These are phyloP conservation scores for Hoplodrina blanda DNA, from an alignment of 2,888 invertebrate species.

Conservation along the genomic window DNA sequence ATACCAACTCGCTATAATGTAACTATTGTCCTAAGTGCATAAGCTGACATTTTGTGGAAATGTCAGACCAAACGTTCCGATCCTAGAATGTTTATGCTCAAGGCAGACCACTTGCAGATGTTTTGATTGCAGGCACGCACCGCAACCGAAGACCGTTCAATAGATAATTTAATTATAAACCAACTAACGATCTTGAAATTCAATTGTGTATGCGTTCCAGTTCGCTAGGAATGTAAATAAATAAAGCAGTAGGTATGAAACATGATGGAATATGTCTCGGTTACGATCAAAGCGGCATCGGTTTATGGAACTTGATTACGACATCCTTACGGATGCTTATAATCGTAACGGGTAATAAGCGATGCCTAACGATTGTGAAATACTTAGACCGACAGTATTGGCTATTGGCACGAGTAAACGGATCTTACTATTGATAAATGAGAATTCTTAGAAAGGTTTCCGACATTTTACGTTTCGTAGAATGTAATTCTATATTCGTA, in stretches of 20 bases:
- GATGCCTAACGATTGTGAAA: constrained; percentile 19
- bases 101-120: constrained; percentile 72
- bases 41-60: constrained; percentile 71
- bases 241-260: constrained; percentile 34
- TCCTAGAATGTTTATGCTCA: constrained; percentile 70
- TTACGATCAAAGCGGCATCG: constrained; percentile 47
- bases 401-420: background rate
- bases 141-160: constrained; percentile 35
- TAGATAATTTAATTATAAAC: constrained; percentile 55
- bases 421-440: background rate
- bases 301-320: constrained; percentile 56
- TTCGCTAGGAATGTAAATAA: constrained; percentile 56
- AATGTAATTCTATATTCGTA: constrained; percentile 5
- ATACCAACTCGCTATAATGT: constrained; percentile 16
- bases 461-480: constrained; percentile 1
- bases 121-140: constrained; percentile 64
- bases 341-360: constrained; percentile 44
- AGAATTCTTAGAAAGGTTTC: background rate
- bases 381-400: constrained; percentile 16
- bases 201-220: constrained; percentile 42
- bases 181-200: constrained; percentile 42
- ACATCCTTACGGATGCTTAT: constrained; percentile 45
- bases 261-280: constrained; percentile 41
- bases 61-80: constrained; percentile 66
- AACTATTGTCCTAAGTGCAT: constrained; percentile 31